phyloP scores from a whole-genome alignment of 2,113 vertebrate species.

The Macquaria ambigua region DNA sequence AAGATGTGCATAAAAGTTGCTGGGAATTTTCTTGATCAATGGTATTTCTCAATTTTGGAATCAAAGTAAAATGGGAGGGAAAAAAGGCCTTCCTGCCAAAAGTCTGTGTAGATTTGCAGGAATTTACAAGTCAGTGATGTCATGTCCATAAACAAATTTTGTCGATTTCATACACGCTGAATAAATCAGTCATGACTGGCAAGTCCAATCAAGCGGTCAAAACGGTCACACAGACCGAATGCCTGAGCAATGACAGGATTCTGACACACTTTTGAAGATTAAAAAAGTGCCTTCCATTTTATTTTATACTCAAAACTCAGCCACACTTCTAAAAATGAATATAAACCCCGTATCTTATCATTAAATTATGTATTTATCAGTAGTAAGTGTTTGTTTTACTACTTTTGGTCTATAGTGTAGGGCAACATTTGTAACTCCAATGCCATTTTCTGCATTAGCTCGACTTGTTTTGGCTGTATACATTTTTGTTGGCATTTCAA shows the following conservation, averaged over 20 bases:
- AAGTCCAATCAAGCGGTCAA: slow-evolving; percentile 8
- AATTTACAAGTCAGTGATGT: slow-evolving; percentile 72
- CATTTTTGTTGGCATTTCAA: neutral
- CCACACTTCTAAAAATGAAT: neutral
- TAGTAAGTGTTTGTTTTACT: neutral
- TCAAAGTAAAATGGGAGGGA: neutral
- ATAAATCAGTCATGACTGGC: slow-evolving; percentile 50
- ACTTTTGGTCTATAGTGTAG: neutral
- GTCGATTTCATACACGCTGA: slow-evolving; percentile 32
- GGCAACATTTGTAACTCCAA: neutral
- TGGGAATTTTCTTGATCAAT: slow-evolving; percentile 25
- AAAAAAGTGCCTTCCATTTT: neutral
- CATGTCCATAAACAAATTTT: slow-evolving; percentile 58
- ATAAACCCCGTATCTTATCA: neutral
- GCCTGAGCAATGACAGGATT: slow-evolving; percentile 9
- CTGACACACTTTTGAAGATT: neutral
- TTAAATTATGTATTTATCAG: neutral
- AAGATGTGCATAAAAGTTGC: neutral
- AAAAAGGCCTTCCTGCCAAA: slow-evolving; percentile 9
- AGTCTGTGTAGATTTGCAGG: slow-evolving; percentile 37
- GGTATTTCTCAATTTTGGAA: slow-evolving; percentile 17
- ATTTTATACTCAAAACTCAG: neutral
- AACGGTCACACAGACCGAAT: slow-evolving; percentile 20
- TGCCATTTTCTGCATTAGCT: neutral
- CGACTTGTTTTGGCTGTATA: neutral